Conservation (phyloP, 2,797 vertebrate genomes). For the Novumbra hubbsi region DNA sequence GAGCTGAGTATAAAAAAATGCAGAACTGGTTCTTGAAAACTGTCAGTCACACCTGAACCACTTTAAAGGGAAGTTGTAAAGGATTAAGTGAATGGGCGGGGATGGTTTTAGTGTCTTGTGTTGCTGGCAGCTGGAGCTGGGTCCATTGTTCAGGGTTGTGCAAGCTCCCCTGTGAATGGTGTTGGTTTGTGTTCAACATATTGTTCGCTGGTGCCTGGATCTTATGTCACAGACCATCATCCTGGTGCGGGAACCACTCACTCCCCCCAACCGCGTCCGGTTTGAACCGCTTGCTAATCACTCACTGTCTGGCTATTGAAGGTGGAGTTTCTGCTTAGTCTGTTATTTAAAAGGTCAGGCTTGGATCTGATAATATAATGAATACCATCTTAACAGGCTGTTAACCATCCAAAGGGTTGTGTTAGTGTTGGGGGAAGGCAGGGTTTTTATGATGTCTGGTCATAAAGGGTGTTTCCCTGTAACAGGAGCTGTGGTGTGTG, state of each 20-base stretch:
- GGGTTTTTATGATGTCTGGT: constrained; percentile 47
- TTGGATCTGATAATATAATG: constrained; percentile 60
- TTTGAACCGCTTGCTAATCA: constrained; percentile 2
- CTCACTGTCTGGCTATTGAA: constrained; percentile 4
- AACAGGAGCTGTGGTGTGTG: constrained; percentile 40
- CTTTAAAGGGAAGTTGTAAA: constrained; percentile 16
- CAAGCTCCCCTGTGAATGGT: constrained; percentile 6
- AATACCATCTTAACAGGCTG: constrained; percentile 57
- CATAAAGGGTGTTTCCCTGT: constrained; percentile 39
- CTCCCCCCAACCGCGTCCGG: constrained; percentile 9
- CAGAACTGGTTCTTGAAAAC: background rate
- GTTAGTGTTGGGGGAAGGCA: constrained; percentile 44
- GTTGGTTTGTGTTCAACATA: constrained; percentile 8
- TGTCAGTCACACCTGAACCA: background rate
- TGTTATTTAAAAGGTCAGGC: constrained; percentile 47
- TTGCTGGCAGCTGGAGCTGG: constrained; percentile 25
- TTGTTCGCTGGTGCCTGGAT: constrained; percentile 19
- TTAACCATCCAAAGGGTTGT: constrained; percentile 43
- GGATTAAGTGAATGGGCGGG: constrained; percentile 14
- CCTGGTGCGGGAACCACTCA: constrained; percentile 20
- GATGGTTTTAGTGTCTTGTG: constrained; percentile 13
- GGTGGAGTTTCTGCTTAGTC: constrained; percentile 30
- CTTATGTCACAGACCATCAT: constrained; percentile 35
- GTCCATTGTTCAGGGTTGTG: constrained; percentile 24
- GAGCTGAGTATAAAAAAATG: background rate